Evolutionary conservation across 2,113 vertebrate genomes (phyloP), one percentile per base, ranked within the genome.

Genomic region (Paramormyrops kingsleyae): DNA sequence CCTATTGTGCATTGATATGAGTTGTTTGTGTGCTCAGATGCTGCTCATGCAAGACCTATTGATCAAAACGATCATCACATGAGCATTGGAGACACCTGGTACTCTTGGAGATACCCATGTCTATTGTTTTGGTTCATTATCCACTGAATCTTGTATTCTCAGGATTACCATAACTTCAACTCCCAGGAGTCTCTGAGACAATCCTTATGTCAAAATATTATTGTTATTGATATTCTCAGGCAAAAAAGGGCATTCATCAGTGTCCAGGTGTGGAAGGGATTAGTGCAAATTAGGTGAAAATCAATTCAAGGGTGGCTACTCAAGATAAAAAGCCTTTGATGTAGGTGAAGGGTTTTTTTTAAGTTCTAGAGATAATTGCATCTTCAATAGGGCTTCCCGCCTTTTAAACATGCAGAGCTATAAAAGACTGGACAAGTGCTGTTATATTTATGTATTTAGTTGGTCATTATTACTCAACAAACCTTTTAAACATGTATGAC

Each of bases 321-420:
- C 42, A 8, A 47, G 83, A 85, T 44, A 85, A 49, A 85, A 85
- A 47, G 44, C 83, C 83, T 85, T 85, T 85, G 47, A 47, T 85
- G 83, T 49, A 27, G 46, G 46, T 85, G 31, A 39, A 77, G 12
- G 10, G 0, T 74, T 74, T 74, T 39, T 46, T 85, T 49, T 85
- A 24, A 12, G 83, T 27, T 85, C n/a, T 15, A 27, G 46, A 5
- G 47, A 85, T 47, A 85, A 85, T 85, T 47, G 13, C 44, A 49
- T n/a, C 46, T 85, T 85, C 44, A 50, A 44, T 50, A 27, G 9
- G 47, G 83, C 83, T 27, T 27, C 24, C 44, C 21, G 10, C 24
- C 21, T 85, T 49, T 27, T 49, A 85, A 50, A 47, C 27, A 85
- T 5, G 47, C 44, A 42, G 31, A 85, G 24, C 10, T 47, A 47